phyloP scores from a whole-genome alignment of 1,140 invertebrate genomes.

The Oscheius sp. region DNA sequence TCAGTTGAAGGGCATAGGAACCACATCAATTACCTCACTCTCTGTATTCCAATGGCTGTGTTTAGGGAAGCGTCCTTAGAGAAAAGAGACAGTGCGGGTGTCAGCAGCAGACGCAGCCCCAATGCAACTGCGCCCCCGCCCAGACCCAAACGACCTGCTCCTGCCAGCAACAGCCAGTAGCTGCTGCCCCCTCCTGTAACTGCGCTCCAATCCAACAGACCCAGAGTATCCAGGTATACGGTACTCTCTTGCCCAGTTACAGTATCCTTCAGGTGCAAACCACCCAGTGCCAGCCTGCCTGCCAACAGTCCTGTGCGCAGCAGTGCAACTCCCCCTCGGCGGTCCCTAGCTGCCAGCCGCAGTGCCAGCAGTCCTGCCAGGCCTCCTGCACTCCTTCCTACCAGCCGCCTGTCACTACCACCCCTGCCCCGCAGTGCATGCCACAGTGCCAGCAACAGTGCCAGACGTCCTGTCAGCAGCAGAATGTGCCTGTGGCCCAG shows the following conservation, averaged over 20 bases:
- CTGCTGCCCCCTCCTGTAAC: neutral
- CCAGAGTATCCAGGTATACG: slow-evolving; percentile 25
- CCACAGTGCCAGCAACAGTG: slow-evolving; percentile 20
- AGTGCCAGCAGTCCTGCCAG: slow-evolving; percentile 38
- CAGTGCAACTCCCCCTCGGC: slow-evolving; percentile 11
- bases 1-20: neutral
- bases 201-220: slow-evolving; percentile 31
- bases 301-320: slow-evolving; percentile 28
- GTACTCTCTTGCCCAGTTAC: neutral
- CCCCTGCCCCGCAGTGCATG: slow-evolving; percentile 28
- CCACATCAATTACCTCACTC: neutral
- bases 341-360: slow-evolving; percentile 22
- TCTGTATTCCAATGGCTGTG: neutral
- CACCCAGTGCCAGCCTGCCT: slow-evolving; percentile 31
- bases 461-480: neutral
- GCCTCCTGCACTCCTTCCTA: slow-evolving; percentile 5
- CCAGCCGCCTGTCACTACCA: neutral
- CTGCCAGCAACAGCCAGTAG: slow-evolving; percentile 22
- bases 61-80: slow-evolving; percentile 31
- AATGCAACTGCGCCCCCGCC: slow-evolving; percentile 22
- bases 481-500: neutral
- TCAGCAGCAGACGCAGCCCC: slow-evolving; percentile 23
- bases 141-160: slow-evolving; percentile 14
- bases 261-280: slow-evolving; percentile 12
- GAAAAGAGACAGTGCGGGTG: slow-evolving; percentile 41